Evolutionary conservation across 2,113 vertebrate genomes (phyloP).

Genomic region (Rissa tridactyla): DNA sequence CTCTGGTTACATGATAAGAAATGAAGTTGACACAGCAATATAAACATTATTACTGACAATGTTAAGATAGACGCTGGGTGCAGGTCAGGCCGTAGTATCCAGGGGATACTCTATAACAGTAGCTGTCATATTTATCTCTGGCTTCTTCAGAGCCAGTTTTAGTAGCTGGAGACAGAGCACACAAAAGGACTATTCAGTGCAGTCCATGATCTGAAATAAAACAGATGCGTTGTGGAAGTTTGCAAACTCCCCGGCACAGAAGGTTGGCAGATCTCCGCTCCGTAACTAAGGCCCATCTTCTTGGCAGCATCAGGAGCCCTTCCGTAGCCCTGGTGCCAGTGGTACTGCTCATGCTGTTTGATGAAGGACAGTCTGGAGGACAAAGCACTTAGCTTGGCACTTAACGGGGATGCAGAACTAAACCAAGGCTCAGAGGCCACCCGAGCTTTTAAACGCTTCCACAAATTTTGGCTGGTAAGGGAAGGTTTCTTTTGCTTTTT

Average conservation of each 20-base stretch:
- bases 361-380: neutral
- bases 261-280: conserved; percentile 13
- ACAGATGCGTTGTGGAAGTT: conserved; percentile 44
- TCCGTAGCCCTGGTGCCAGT: neutral
- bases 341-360: neutral
- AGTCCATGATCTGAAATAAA: conserved; percentile 6
- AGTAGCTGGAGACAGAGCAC: neutral
- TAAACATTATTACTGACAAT: neutral
- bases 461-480: neutral
- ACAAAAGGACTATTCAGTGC: conserved; percentile 71
- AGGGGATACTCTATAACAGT: neutral
- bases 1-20: neutral
- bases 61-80: neutral
- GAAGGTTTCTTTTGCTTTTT: neutral
- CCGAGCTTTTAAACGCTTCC: neutral
- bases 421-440: neutral
- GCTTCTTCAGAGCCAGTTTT: neutral
- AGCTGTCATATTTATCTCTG: conserved; percentile 40
- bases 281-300: neutral
- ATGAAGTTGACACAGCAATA: neutral
- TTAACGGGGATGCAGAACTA: neutral
- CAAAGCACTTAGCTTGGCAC: neutral
- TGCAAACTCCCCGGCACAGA: conserved; percentile 44
- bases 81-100: neutral
- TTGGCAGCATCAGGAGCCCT: neutral